Percentiles rank a stretch among this genome's conserved stretches.
These are phyloP conservation scores for Hypercompe scribonia DNA, from an alignment of 2,888 invertebrate genomes.

Conservation along the genomic window DNA sequence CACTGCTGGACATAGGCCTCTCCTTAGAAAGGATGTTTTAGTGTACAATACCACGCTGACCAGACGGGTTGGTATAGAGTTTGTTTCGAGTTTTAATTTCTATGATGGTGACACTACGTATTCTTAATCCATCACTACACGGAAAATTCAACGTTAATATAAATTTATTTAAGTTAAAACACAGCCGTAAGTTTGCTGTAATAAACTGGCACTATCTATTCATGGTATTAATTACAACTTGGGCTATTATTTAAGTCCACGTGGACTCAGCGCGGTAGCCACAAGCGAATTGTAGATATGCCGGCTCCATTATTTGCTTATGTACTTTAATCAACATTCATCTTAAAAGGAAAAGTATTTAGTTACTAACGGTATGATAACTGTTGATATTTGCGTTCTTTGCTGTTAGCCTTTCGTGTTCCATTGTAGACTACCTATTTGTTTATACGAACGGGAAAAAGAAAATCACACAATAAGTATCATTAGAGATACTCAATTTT, in stretches of 20 bases:
- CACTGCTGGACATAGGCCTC: no score
- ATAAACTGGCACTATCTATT: slow-evolving; percentile 15
- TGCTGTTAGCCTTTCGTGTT: no score
- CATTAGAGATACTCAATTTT: no score
- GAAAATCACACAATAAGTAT: not conserved
- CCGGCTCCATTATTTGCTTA: not conserved
- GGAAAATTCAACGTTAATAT: not conserved
- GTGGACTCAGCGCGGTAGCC: not conserved
- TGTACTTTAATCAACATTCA: not conserved
- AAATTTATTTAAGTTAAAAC: not conserved
- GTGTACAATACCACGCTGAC: no score
- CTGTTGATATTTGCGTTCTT: not conserved
- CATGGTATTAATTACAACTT: not conserved
- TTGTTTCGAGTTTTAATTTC: no score
- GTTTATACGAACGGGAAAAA: not conserved
- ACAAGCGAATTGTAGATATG: slow-evolving; percentile 1
- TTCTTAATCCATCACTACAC: no score
- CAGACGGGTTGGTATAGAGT: no score
- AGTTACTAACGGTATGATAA: not conserved
- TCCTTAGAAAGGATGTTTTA: no score
- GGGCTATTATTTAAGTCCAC: slow-evolving; percentile 6
- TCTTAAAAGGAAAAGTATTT: not conserved
- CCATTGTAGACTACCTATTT: no score
- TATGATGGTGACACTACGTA: no score
- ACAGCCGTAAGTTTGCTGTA: not conserved